These are phyloP conservation scores for Gymnosoma rotundatum DNA, from an alignment of 2,888 invertebrate species.

Conservation along the genomic window DNA sequence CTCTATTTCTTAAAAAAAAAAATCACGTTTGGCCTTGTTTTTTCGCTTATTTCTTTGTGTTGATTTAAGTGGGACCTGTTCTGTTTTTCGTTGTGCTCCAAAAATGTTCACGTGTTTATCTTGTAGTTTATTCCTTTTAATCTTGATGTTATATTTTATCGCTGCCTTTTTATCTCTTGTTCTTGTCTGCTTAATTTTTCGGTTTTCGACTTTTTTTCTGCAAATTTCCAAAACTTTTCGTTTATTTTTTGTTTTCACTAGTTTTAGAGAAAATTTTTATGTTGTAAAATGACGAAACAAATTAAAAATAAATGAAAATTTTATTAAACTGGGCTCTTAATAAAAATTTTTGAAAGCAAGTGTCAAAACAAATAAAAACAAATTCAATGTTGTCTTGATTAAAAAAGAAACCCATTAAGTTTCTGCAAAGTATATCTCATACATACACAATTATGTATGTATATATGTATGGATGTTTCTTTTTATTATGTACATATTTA, in stretches of 20 bases:
- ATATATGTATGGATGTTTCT: too few species aligned
- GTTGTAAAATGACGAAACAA: constrained; percentile 65
- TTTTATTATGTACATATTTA: too few species aligned
- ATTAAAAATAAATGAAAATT: constrained; percentile 71
- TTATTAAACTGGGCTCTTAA: constrained; percentile 52
- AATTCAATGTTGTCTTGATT: constrained; percentile 71
- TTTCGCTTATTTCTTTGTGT: constrained; percentile 6
- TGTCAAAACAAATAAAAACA: constrained; percentile 58
- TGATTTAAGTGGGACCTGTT: constrained; percentile 44
- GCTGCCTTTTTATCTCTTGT: constrained; percentile 28
- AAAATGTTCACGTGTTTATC: constrained; percentile 38
- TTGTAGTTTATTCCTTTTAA: constrained; percentile 13
- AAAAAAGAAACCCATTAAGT: neutral
- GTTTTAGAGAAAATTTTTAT: constrained; percentile 70
- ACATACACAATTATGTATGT: too few species aligned
- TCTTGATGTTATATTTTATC: constrained; percentile 43
- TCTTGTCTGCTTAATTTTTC: constrained; percentile 43
- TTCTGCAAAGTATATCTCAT: too few species aligned
- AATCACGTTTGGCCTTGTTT: constrained; percentile 23
- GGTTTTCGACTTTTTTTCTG: constrained; percentile 50
- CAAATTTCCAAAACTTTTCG: constrained; percentile 67
- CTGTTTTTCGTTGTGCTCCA: constrained; percentile 24
- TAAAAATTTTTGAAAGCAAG: constrained; percentile 60
- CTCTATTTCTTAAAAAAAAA: constrained; percentile 3
- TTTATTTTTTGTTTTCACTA: constrained; percentile 63